Conservation (phyloP, 2,113 vertebrate genomes). For the human region GRCh38 chr14:95417001-95417500, state of each 20-base stretch:
- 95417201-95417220: neutral
- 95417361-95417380: fast-evolving
- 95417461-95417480: slow-evolving; percentile 31
- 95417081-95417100: fast-evolving
- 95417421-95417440: fast-evolving
- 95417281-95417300: fast-evolving
- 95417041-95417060: fast-evolving
- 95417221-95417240: fast-evolving
- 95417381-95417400: fast-evolving
- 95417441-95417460: slow-evolving; percentile 13
- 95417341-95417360: fast-evolving
- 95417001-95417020: fast-evolving
- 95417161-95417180: neutral
- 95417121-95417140: fast-evolving
- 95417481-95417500: neutral
- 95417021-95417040: fast-evolving
- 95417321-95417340: fast-evolving
- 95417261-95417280: fast-evolving
- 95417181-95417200: neutral
- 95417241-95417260: fast-evolving
- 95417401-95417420: neutral
- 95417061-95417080: fast-evolving
- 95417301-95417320: neutral
- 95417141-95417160: fast-evolving
- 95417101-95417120: fast-evolving